Percentiles rank a stretch among this genome's conserved stretches.
phyloP scores from a whole-genome alignment of 2,113 vertebrate species.

The Pterocles orientalis region DNA sequence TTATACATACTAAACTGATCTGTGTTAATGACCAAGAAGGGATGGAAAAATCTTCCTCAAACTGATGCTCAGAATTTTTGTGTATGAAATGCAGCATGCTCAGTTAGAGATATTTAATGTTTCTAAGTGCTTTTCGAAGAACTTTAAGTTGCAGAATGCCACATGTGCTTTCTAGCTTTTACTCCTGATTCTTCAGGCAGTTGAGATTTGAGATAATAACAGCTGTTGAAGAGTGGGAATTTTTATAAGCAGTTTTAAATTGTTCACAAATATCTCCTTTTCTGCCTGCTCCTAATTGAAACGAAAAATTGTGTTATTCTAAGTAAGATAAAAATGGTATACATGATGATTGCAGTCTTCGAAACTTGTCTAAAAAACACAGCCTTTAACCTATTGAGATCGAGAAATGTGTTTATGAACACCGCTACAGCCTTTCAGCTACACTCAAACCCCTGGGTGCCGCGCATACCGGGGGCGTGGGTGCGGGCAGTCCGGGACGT shows the following conservation, averaged over 20 bases:
- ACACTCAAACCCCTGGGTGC: background rate
- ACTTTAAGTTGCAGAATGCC: background rate
- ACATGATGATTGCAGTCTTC: background rate
- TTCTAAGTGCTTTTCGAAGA: background rate
- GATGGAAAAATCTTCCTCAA: background rate
- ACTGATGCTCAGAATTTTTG: background rate
- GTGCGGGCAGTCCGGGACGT: no score
- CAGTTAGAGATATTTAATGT: background rate
- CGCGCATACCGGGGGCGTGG: no score
- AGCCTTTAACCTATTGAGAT: background rate
- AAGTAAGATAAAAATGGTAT: background rate
- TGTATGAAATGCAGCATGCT: background rate
- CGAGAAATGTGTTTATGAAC: background rate
- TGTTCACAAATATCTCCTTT: background rate
- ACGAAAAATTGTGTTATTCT: background rate
- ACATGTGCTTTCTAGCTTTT: background rate
- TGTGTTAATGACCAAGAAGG: background rate
- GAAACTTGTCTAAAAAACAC: background rate
- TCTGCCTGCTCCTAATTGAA: background rate
- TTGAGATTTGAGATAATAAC: background rate
- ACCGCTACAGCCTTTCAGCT: accelerated
- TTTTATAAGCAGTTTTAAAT: background rate
- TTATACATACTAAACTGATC: background rate
- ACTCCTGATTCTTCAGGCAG: background rate
- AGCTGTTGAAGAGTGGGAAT: background rate